Percentiles rank a stretch among this genome's conserved stretches.
These are phyloP conservation scores for Bombus sibiricus DNA, from an alignment of 1,140 invertebrate species.

Conservation along the genomic window DNA sequence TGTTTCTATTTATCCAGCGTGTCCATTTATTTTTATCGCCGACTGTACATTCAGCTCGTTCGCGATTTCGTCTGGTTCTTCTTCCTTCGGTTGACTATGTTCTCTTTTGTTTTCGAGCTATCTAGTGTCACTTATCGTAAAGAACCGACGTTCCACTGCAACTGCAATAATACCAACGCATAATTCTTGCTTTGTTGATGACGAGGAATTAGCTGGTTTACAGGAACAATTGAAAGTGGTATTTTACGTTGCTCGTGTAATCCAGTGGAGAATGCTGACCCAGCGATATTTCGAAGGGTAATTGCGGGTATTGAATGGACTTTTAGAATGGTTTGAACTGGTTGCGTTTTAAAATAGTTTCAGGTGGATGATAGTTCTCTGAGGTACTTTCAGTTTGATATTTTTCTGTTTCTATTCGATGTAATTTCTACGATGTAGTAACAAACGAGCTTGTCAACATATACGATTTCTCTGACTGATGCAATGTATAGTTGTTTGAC, in stretches of 20 bases:
- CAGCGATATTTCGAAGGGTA: background rate
- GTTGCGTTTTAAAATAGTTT: background rate
- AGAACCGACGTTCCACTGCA: constrained; percentile 13
- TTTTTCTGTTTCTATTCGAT: background rate
- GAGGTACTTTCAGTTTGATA: background rate
- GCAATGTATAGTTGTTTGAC: too few relatives aligned
- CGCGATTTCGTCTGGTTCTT: background rate
- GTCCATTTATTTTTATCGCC: too few relatives aligned
- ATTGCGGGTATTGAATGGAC: too few relatives aligned
- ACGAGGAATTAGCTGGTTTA: background rate
- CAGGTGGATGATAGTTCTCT: too few relatives aligned
- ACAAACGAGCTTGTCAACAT: too few relatives aligned
- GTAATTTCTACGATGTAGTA: too few relatives aligned
- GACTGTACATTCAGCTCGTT: background rate
- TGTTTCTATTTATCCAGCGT: too few relatives aligned
- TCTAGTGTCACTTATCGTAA: constrained; percentile 38
- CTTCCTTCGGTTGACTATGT: background rate
- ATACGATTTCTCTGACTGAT: too few relatives aligned
- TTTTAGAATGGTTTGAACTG: background rate
- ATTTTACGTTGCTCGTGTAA: background rate
- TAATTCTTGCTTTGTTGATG: background rate
- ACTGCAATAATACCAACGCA: too few relatives aligned
- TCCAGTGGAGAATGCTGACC: background rate
- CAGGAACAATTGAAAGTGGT: background rate
- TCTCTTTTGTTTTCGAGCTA: background rate